A percentile compares a stretch with the other conserved stretches of the same genome.
Evolutionary conservation across 1,140 invertebrate genomes (phyloP).

Genomic region (Drosophila ficusphila): DNA sequence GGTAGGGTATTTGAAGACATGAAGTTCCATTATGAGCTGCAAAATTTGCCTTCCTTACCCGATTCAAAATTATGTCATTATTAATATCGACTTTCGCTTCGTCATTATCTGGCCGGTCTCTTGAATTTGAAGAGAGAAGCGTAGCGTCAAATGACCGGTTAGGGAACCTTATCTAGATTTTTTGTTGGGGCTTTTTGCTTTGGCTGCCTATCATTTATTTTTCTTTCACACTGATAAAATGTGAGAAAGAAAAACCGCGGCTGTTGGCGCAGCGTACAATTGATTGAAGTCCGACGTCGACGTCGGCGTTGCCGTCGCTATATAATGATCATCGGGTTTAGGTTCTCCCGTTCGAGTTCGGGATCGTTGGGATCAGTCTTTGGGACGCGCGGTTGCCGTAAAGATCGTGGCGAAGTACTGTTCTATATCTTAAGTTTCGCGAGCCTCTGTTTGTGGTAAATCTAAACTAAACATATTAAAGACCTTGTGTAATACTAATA

Average conservation of each 20-base stretch:
- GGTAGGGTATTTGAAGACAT: too few species aligned
- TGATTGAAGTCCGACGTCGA: slow-evolving; percentile 23
- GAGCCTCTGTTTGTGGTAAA: slow-evolving; percentile 32
- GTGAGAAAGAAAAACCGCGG: slow-evolving; percentile 11
- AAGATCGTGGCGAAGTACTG: slow-evolving; percentile 47
- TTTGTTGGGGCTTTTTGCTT: slow-evolving; percentile 11
- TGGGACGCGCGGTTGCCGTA: slow-evolving; percentile 49
- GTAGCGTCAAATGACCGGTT: slow-evolving; percentile 4
- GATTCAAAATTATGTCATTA: too few species aligned
- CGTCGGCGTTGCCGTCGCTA: slow-evolving; percentile 4
- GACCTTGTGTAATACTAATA: neutral
- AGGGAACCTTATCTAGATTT: slow-evolving; percentile 14
- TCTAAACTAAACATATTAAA: too few species aligned
- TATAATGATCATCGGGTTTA: slow-evolving; percentile 25
- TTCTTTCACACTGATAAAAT: slow-evolving; percentile 18
- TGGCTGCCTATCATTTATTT: neutral
- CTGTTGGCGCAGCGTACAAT: slow-evolving; percentile 13
- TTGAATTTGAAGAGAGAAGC: slow-evolving; percentile 7
- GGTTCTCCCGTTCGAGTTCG: slow-evolving; percentile 51
- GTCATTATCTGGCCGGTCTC: neutral
- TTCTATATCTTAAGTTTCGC: neutral
- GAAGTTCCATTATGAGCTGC: too few species aligned
- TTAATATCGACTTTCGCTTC: slow-evolving; percentile 3
- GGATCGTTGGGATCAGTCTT: slow-evolving; percentile 59
- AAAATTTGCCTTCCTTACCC: too few species aligned